These are phyloP conservation scores for Acropora tenuis DNA, from an alignment of 64 coral and sea anemone species.

Conservation along the genomic window DNA sequence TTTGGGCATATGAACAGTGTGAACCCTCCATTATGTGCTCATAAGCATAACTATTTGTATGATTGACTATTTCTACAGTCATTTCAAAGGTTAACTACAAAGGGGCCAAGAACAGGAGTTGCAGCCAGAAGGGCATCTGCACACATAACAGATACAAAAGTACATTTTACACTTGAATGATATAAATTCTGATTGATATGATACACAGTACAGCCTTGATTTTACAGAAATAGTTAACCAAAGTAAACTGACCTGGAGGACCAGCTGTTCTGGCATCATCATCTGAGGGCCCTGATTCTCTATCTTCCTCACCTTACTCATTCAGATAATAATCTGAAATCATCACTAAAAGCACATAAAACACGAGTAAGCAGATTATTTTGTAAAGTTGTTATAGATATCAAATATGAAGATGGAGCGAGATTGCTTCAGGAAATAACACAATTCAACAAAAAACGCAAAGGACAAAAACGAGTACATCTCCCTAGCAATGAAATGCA, in stretches of 20 bases:
- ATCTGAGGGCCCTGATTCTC: not conserved
- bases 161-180: not conserved
- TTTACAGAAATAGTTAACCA: not conserved
- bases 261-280: not conserved
- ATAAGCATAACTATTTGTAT: not conserved
- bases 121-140: too few relatives aligned
- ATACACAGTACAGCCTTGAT: not conserved
- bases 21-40: not conserved
- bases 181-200: not conserved
- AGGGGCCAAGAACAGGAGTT: not conserved
- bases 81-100: not conserved
- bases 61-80: not conserved
- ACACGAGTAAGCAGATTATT: not conserved
- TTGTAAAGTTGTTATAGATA: too few relatives aligned
- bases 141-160: too few relatives aligned
- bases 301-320: not conserved
- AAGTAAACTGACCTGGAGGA: not conserved
- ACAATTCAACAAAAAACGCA: not conserved
- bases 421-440: not conserved
- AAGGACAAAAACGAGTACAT: not conserved
- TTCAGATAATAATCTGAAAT: not conserved
- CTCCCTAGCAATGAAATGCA: not conserved
- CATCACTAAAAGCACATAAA: not conserved
- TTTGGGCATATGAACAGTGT: not conserved
- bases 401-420: not conserved